Base-by-base conservation (phyloP, 2,797 vertebrate species). In the Potorous gilbertii region DNA sequence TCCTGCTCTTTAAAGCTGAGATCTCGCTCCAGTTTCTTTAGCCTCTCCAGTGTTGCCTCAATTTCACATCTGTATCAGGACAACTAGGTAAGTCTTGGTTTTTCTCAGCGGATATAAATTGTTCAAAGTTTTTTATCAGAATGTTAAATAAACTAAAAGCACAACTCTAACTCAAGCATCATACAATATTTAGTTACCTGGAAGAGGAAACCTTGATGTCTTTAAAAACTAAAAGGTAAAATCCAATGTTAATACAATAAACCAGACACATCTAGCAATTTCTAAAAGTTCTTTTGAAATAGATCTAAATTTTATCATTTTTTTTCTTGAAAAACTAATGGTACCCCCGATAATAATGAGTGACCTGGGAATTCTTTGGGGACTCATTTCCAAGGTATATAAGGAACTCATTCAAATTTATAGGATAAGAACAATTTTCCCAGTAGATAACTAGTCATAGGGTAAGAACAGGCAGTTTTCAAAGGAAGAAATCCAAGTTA, bases 1-100 rank as follows among this genome's bases (percentile, higher is more conserved):
- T 99, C 99, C 98, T 99, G 99, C 98, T 99, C 99, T 98, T 99
- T 99, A 98, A 99, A 99, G 98, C 99, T 99, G 98, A 99, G 99
- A 98, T 99, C 99, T 97, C 99, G 99, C 98, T 99, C 99, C 98
- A 99, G 98, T 99, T 99, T 99, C 99, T 99, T 99, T 97, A 99
- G 99, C 94, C 99, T 99, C 97, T 99, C 99, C 62, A 99, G 99
- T 57, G 99, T 99, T 94, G 99, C 99, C 98, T 99, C 99, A 94
- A 99, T 99, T 99, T 99, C 99, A 98, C 98, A 99, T 98, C 99
- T 99, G 98, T 95, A 97, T 1, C 91, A 96, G 97, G 96, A 98
- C 94, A 98, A 98, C 95, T 94, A 98, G 96, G 27, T 98, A 97
- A 81, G 34, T 97, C 97, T 97, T 96, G 94, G 93, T 95, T 96